A percentile compares a stretch with the other conserved stretches of the same genome.
phyloP scores from a whole-genome alignment of 2,888 invertebrate species.

The Diabrotica balteata region DNA sequence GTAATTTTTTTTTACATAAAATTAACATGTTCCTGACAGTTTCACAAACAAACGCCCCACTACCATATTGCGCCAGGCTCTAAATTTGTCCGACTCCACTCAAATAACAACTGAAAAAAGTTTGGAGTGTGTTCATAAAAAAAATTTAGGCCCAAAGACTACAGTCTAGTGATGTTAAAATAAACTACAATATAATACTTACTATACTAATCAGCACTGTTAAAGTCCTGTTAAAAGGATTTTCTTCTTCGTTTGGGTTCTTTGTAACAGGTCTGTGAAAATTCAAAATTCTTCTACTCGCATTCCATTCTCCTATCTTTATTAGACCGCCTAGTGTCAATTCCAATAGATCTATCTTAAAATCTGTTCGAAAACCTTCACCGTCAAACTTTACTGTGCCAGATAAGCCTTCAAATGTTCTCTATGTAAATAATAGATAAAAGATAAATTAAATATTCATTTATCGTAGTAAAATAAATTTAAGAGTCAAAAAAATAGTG shows the following conservation, averaged over 20 bases:
- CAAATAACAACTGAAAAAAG: too few relatives aligned
- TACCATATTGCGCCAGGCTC: too few relatives aligned
- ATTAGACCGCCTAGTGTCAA: conserved; percentile 69
- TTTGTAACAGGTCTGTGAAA: conserved; percentile 26
- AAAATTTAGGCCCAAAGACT: too few relatives aligned
- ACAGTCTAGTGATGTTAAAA: neutral
- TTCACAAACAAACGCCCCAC: too few relatives aligned
- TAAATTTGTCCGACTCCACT: too few relatives aligned
- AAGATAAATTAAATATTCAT: too few relatives aligned
- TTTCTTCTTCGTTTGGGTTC: conserved; percentile 58
- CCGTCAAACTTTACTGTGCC: conserved; percentile 81
- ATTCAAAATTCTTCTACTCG: conserved; percentile 54
- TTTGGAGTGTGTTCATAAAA: too few relatives aligned
- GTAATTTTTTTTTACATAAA: too few relatives aligned
- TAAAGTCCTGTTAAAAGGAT: conserved; percentile 75
- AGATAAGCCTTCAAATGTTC: conserved; percentile 72
- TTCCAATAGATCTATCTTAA: conserved; percentile 73
- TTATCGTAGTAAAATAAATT: too few relatives aligned
- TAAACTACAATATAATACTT: conserved; percentile 47
- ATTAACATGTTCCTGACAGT: too few relatives aligned
- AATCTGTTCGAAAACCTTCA: conserved; percentile 76
- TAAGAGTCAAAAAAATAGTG: too few relatives aligned
- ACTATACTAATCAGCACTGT: conserved; percentile 77
- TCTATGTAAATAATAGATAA: conserved; percentile 61
- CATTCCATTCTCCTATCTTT: conserved; percentile 74